Percentiles rank a stretch among this genome's conserved stretches.
Conservation (phyloP, 1,140 invertebrate species). For the Listronotus bonariensis region DNA sequence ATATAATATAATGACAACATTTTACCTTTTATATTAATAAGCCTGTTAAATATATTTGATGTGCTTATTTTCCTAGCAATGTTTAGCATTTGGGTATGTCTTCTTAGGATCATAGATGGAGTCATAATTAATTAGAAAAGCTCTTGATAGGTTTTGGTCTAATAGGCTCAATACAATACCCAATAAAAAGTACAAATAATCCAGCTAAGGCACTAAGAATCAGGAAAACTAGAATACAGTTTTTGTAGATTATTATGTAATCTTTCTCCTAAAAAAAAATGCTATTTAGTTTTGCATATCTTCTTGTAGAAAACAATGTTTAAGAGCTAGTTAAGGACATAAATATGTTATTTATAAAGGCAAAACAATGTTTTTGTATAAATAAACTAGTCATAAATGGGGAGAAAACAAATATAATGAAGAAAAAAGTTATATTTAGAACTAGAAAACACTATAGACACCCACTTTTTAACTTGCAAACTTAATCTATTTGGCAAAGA, state of each 20-base stretch:
- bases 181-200: conserved; percentile 59
- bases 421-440: no score
- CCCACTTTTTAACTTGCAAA: no score
- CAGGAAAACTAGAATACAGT: conserved; percentile 58
- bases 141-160: conserved; percentile 51
- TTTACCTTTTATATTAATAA: conserved; percentile 59
- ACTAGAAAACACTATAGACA: no score
- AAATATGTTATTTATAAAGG: no score
- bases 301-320: no score
- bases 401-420: no score
- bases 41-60: conserved; percentile 52
- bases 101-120: conserved; percentile 24
- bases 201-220: conserved; percentile 57
- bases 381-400: no score
- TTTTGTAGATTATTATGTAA: conserved; percentile 62
- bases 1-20: no score
- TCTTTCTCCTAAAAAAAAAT: conserved; percentile 62
- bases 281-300: no score
- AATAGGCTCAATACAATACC: conserved; percentile 58
- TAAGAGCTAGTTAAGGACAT: no score
- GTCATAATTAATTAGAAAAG: conserved; percentile 43
- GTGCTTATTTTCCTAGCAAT: conserved; percentile 39
- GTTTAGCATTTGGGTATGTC: conserved; percentile 6
- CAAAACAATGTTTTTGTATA: no score
- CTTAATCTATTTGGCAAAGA: no score